Conservation (phyloP, 2,113 vertebrate species). For the Mixornis gularis region DNA sequence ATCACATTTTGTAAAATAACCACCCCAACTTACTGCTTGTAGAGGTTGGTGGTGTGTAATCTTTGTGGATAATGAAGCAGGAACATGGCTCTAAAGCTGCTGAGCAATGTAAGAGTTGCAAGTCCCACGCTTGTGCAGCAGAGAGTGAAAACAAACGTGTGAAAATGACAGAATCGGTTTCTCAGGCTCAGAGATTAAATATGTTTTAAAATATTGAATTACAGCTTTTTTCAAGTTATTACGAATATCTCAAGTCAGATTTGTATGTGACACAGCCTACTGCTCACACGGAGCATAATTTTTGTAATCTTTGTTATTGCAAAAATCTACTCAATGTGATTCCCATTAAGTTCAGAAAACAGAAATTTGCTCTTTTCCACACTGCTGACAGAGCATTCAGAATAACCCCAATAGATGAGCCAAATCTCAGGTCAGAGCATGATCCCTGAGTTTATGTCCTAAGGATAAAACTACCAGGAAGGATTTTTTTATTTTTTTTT, state of each 20-base stretch:
- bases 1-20: not conserved
- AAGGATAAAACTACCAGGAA: not conserved
- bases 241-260: not conserved
- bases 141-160: not conserved
- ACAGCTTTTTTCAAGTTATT: not conserved
- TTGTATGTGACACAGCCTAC: not conserved
- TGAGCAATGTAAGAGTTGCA: not conserved
- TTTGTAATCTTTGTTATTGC: not conserved
- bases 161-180: not conserved
- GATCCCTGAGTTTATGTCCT: not conserved
- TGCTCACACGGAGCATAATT: not conserved
- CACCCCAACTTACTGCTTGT: not conserved
- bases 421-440: not conserved
- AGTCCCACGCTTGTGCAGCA: not conserved
- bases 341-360: not conserved
- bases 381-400: not conserved
- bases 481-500: not conserved
- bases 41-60: not conserved
- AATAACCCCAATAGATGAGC: not conserved
- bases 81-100: not conserved
- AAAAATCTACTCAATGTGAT: not conserved
- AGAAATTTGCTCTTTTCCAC: not conserved
- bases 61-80: not conserved
- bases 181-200: conserved; percentile 10
- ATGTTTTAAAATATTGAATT: not conserved